Evolutionary conservation across 1,140 invertebrate genomes (phyloP).

Genomic region (Augochlora pura): DNA sequence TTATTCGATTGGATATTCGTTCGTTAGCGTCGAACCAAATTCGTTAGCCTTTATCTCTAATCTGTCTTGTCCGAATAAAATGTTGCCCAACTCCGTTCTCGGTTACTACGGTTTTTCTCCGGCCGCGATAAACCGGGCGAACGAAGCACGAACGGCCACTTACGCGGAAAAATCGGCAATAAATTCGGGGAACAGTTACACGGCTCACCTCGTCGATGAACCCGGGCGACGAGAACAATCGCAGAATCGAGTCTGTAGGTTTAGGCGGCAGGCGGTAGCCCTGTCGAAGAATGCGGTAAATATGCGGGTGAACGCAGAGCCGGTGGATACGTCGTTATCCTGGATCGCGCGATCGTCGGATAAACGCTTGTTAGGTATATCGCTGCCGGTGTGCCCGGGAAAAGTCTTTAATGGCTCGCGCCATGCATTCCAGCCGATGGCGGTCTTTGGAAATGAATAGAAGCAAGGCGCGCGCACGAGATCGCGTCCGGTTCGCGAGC

Average conservation of each 20-base stretch:
- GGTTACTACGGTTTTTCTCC: too few relatives aligned
- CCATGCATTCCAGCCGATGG: background rate
- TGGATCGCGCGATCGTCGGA: conserved; percentile 3
- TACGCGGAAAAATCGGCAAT: too few relatives aligned
- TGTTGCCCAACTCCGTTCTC: too few relatives aligned
- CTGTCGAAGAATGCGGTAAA: background rate
- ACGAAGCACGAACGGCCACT: too few relatives aligned
- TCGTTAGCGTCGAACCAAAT: too few relatives aligned
- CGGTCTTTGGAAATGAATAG: conserved; percentile 1
- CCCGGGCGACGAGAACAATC: background rate
- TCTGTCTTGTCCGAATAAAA: too few relatives aligned
- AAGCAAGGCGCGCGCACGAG: background rate
- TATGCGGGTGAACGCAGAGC: background rate
- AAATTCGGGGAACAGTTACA: background rate
- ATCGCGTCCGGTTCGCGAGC: background rate
- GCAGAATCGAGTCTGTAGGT: background rate
- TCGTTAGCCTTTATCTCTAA: too few relatives aligned
- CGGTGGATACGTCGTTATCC: conserved; percentile 3
- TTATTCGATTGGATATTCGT: too few relatives aligned
- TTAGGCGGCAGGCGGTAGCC: too few relatives aligned
- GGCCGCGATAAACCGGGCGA: too few relatives aligned
- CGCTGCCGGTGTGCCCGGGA: conserved; percentile 7
- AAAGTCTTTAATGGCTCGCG: conserved; percentile 2
- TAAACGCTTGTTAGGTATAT: conserved; percentile 12
- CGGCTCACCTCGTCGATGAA: background rate